These are phyloP conservation scores for Agrenia bidenticulata DNA, from an alignment of 2,888 invertebrate genomes.

Conservation along the genomic window DNA sequence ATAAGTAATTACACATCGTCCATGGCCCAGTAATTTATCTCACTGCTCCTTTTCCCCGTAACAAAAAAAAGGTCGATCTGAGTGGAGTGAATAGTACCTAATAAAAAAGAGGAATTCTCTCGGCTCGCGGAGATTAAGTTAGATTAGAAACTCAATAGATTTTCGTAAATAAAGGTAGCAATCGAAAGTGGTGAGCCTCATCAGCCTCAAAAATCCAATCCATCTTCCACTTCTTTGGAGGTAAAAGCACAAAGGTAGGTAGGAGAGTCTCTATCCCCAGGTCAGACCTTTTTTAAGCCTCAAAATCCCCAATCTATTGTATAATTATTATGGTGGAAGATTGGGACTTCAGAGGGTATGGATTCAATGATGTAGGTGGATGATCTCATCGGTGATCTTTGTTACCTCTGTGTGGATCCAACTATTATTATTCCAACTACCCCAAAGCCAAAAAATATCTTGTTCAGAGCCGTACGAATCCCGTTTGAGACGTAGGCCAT, in stretches of 20 bases:
- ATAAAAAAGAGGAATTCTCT: conserved; percentile 5
- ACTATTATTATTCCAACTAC: too few species aligned
- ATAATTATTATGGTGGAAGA: conserved; percentile 14
- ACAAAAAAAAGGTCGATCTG: too few species aligned
- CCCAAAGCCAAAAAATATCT: too few species aligned
- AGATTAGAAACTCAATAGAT: conserved; percentile 14
- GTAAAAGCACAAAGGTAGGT: conserved; percentile 16
- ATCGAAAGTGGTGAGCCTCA: conserved; percentile 38
- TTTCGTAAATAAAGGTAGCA: conserved; percentile 34
- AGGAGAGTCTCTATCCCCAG: not conserved
- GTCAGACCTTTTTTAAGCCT: conserved; percentile 17
- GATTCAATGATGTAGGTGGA: conserved; percentile 10
- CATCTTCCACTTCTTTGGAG: conserved; percentile 24
- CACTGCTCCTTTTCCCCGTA: not conserved
- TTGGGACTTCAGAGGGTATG: not conserved
- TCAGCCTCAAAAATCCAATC: conserved; percentile 30
- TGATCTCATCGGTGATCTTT: conserved; percentile 9
- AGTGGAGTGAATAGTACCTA: not conserved
- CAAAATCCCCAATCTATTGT: conserved; percentile 14
- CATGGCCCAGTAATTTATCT: conserved; percentile 5
- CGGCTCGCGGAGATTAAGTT: conserved; percentile 7
- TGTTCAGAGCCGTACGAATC: not conserved
- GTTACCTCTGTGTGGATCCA: not conserved
- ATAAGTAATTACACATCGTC: conserved; percentile 17
- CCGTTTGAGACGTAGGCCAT: not conserved